Base-by-base conservation (phyloP, 2,797 vertebrate genomes). In the Melanotaenia maccullochi region DNA sequence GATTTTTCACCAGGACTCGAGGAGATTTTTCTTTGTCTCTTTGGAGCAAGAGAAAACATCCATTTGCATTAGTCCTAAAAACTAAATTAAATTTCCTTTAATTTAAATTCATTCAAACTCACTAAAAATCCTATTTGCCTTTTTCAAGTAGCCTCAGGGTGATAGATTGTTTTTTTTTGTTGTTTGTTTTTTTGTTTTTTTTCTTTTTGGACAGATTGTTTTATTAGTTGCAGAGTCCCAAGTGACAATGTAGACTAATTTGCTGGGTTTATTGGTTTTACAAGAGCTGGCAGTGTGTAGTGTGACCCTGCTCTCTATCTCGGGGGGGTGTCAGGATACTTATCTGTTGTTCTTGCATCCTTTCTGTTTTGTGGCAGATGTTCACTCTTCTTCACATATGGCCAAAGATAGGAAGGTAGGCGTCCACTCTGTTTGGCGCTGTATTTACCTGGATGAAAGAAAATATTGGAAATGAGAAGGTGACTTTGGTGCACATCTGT, bases 191-290 rank as follows among this genome's bases (percentile, higher is more conserved):
- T 25, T 25, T 25, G 25, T 25, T 25, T 25, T 25, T 25, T 25
- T 25, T 25, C 25, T 25, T 25, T 75, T 60, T 57, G 68, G 58
- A 67, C 60, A 67, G 68, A 38, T 60, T 78, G 49, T 70, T 83
- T 71, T 76, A 78, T 85, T 67, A 79, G 49, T 57, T 2, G n/a
- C 49, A 3, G 3, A 25, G 61, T 83, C 71, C 73, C 75, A 36
- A 47, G 22, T 59, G 81, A 66, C 79, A 65, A 44, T 20, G 35
- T 28, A 28, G 68, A 65, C 63, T 72, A 49, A 83, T 91, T 81
- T 82, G 33, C 49, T 62, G 66, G 69, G 68, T 87, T 87, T 87
- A 77, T 87, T 87, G 55, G 74, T 73, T 84, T 84, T 81, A 81
- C 73, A 71, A 63, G 62, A 73, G 65, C 73, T 66, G 58, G 56